Evolutionary conservation across 92 coral and sea anemone genomes (phyloP).

Genomic region (Nematostella vectensis): DNA sequence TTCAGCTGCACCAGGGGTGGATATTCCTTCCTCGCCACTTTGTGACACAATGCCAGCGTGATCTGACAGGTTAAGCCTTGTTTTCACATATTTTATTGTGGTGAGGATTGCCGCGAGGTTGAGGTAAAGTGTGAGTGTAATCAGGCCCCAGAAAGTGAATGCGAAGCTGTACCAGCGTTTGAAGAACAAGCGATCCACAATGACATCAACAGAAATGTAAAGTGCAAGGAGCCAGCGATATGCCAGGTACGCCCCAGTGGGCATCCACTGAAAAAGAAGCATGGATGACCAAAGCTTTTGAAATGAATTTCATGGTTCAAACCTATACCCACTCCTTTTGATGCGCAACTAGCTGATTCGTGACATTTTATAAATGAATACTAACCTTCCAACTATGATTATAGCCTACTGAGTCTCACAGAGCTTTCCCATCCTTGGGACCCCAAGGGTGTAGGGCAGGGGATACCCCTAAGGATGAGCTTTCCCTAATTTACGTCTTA

Average conservation of each 20-base stretch:
- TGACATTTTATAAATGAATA: too few species aligned
- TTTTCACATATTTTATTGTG: constrained; percentile 6
- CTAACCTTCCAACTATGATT: too few species aligned
- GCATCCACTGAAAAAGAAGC: constrained; percentile 36
- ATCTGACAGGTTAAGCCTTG: background rate
- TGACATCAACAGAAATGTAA: constrained; percentile 16
- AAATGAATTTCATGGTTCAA: too few species aligned
- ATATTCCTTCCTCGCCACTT: background rate
- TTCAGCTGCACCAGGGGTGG: background rate
- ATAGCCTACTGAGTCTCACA: too few species aligned
- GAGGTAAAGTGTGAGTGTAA: constrained; percentile 30
- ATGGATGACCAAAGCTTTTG: too few species aligned
- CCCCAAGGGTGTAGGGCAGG: too few species aligned
- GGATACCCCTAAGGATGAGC: too few species aligned
- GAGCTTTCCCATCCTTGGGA: too few species aligned
- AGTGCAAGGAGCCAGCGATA: constrained; percentile 38
- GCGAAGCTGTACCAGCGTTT: constrained; percentile 35
- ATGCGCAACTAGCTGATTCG: too few species aligned
- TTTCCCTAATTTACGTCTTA: too few species aligned
- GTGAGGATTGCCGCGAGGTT: constrained; percentile 21
- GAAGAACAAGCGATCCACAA: constrained; percentile 1
- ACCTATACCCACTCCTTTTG: too few species aligned
- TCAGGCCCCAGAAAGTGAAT: constrained; percentile 39
- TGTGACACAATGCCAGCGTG: constrained; percentile 7
- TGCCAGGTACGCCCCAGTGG: constrained; percentile 20